phyloP scores from a whole-genome alignment of 2,888 invertebrate species.

The Euplexia lucipara region DNA sequence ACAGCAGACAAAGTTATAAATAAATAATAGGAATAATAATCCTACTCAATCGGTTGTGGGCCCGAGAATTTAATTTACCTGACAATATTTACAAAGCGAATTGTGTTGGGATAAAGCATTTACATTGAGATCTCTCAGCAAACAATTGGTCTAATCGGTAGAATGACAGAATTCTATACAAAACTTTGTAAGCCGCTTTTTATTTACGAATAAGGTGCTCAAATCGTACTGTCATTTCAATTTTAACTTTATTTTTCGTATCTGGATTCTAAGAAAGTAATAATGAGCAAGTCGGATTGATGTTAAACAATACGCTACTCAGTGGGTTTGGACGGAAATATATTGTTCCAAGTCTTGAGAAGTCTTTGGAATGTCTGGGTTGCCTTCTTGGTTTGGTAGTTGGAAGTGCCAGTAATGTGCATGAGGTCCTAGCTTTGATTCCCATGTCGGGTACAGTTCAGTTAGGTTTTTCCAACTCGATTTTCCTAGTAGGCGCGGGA shows the following conservation, averaged over 20 bases:
- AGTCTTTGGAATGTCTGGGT: neutral
- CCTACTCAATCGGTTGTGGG: conserved; percentile 9
- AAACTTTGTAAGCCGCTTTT: neutral
- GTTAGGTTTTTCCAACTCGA: no score
- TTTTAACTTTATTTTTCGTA: neutral
- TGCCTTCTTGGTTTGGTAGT: no score
- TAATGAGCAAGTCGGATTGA: neutral
- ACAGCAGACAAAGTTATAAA: conserved; percentile 24
- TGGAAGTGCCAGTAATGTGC: no score
- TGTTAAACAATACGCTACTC: neutral
- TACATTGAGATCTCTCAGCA: conserved; percentile 22
- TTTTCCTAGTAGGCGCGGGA: no score
- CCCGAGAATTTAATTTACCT: conserved; percentile 23
- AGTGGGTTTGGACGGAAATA: neutral
- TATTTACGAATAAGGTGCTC: neutral
- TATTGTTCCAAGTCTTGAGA: neutral
- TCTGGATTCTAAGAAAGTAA: conserved; percentile 1
- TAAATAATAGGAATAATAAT: conserved; percentile 22
- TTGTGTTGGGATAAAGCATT: conserved; percentile 42
- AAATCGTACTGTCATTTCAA: conserved; percentile 3
- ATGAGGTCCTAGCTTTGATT: no score
- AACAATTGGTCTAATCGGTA: conserved; percentile 24
- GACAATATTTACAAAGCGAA: conserved; percentile 40
- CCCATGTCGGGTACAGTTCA: no score
- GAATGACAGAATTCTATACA: neutral